These are phyloP conservation scores for Alethe castanea DNA, from an alignment of 2,113 vertebrate genomes.

Conservation along the genomic window DNA sequence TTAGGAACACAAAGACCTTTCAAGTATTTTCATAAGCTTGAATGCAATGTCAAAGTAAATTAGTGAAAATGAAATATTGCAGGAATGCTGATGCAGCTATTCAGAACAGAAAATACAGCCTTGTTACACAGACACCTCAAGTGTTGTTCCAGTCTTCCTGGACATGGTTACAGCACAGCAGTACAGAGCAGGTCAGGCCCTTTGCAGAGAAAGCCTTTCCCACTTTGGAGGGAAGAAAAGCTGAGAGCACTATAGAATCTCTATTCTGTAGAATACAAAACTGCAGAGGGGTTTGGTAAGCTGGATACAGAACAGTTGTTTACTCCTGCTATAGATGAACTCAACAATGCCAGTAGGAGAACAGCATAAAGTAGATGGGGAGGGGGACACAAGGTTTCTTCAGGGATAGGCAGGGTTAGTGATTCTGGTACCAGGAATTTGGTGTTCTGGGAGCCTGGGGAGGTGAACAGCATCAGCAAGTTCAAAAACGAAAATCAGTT, in stretches of 20 bases:
- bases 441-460: neutral
- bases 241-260: neutral
- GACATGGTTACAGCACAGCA: neutral
- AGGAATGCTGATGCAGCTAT: neutral
- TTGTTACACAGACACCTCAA: neutral
- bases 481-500: neutral
- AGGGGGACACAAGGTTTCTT: neutral
- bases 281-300: neutral
- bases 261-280: neutral
- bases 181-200: neutral
- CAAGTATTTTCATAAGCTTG: neutral
- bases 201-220: neutral
- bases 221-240: neutral
- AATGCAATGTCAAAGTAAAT: neutral
- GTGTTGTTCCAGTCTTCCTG: neutral
- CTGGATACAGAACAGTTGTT: neutral
- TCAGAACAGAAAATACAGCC: neutral
- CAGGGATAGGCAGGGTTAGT: too few relatives aligned
- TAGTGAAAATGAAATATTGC: neutral
- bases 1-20: neutral
- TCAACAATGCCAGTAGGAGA: fast-evolving
- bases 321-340: fast-evolving
- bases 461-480: neutral
- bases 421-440: neutral
- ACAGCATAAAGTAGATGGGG: neutral